A percentile compares a stretch with the other conserved stretches of the same genome.
phyloP scores from a whole-genome alignment of 2,888 invertebrate species.

The Apotomis turbidana region DNA sequence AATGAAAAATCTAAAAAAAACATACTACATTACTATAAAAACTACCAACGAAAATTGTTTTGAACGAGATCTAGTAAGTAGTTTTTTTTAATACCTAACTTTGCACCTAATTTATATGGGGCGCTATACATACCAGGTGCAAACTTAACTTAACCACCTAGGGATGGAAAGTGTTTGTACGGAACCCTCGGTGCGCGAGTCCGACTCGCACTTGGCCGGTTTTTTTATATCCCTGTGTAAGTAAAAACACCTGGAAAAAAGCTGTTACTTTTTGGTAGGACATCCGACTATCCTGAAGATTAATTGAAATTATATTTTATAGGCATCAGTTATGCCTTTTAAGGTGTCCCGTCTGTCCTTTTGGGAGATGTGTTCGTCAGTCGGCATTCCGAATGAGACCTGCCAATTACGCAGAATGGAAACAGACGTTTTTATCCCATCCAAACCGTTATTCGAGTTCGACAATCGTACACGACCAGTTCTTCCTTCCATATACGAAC shows the following conservation, averaged over 20 bases:
- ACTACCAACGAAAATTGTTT: too few relatives aligned
- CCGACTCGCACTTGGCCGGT: too few relatives aligned
- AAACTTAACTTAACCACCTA: too few relatives aligned
- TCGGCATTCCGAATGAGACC: conserved; percentile 72
- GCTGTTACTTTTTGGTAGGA: not conserved
- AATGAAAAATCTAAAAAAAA: too few relatives aligned
- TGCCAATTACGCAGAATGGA: conserved; percentile 73
- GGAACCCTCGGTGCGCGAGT: too few relatives aligned
- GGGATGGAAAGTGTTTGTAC: too few relatives aligned
- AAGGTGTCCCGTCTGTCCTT: conserved; percentile 68
- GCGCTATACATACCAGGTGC: too few relatives aligned
- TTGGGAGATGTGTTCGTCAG: conserved; percentile 71
- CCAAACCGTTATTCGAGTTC: conserved; percentile 75
- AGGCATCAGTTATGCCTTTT: conserved; percentile 64
- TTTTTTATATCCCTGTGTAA: not conserved
- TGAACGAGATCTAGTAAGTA: too few relatives aligned
- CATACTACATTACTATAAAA: too few relatives aligned
- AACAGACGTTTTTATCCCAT: conserved; percentile 66
- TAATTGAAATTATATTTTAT: conserved; percentile 67
- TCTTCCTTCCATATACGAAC: conserved; percentile 62
- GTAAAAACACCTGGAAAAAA: not conserved
- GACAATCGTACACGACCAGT: conserved; percentile 75
- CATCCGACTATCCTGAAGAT: conserved; percentile 32
- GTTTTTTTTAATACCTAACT: too few relatives aligned
- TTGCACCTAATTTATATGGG: too few relatives aligned